These are phyloP conservation scores for Rhyacophila brunnea DNA, from an alignment of 1,140 invertebrate species.

Conservation along the genomic window DNA sequence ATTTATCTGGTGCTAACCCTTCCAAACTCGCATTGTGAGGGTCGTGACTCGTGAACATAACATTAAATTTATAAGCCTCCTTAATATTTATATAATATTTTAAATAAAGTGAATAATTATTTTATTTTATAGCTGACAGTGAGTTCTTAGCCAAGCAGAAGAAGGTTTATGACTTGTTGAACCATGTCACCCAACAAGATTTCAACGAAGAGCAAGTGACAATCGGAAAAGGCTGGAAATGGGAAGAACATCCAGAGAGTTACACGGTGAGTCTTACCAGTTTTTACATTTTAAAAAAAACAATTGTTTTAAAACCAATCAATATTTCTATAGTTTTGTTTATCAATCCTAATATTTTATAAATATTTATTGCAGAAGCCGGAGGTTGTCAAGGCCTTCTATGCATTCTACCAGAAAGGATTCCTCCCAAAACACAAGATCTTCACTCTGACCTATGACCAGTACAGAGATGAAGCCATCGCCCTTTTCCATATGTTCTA, in stretches of 20 bases:
- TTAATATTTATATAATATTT: no score
- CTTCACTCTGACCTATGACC: constrained; percentile 55
- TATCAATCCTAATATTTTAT: no score
- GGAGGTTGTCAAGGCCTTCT: constrained; percentile 55
- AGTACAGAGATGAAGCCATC: constrained; percentile 46
- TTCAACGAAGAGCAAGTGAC: constrained; percentile 42
- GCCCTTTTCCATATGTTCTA: constrained; percentile 55
- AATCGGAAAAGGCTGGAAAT: constrained; percentile 39
- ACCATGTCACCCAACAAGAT: constrained; percentile 39
- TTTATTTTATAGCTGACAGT: constrained; percentile 36
- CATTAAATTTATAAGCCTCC: no score
- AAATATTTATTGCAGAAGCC: constrained; percentile 43
- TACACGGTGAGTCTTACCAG: constrained; percentile 26
- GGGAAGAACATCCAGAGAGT: constrained; percentile 38
- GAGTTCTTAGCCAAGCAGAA: constrained; percentile 38
- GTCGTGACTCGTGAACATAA: no score
- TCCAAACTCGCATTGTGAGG: no score
- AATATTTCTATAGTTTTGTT: no score
- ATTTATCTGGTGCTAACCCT: no score
- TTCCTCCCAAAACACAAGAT: constrained; percentile 51
- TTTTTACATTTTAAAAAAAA: neutral
- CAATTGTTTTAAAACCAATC: no score
- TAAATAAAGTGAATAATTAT: constrained; percentile 39
- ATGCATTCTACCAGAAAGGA: constrained; percentile 49
- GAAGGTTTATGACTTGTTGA: constrained; percentile 42